Percentiles rank a stretch among this genome's conserved stretches.
These are phyloP conservation scores for Diadromus collaris DNA, from an alignment of 2,888 invertebrate species.

Conservation along the genomic window DNA sequence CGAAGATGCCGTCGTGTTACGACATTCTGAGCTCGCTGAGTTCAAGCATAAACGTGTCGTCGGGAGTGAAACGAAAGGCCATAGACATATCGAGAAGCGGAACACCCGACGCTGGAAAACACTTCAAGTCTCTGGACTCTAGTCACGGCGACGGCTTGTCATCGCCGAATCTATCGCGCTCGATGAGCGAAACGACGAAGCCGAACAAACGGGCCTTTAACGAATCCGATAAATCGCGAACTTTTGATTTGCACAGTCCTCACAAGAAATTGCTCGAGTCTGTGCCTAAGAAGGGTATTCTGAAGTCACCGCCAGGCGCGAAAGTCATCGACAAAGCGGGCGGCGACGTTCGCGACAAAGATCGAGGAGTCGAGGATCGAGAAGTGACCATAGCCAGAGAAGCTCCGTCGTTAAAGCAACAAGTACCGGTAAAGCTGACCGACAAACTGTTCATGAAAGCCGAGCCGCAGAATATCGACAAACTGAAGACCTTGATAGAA, in stretches of 20 bases:
- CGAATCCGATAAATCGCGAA: slow-evolving; percentile 21
- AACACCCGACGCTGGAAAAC: slow-evolving; percentile 76
- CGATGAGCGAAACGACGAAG: slow-evolving; percentile 32
- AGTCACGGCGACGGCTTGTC: slow-evolving; percentile 45
- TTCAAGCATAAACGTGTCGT: slow-evolving; percentile 73
- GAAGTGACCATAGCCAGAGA: slow-evolving; percentile 5
- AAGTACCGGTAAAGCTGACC: slow-evolving; percentile 63
- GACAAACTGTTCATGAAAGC: slow-evolving; percentile 78
- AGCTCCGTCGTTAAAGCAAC: slow-evolving; percentile 8
- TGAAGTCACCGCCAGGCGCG: slow-evolving; percentile 14
- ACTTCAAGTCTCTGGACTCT: slow-evolving; percentile 74
- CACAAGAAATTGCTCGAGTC: slow-evolving; percentile 35
- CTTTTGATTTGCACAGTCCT: slow-evolving; percentile 18
- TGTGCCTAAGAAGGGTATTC: slow-evolving; percentile 4
- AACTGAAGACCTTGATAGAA: slow-evolving; percentile 72
- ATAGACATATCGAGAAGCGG: slow-evolving; percentile 71
- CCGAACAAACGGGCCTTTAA: slow-evolving; percentile 24
- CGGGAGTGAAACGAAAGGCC: slow-evolving; percentile 78
- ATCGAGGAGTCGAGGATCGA: not conserved
- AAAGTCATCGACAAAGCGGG: slow-evolving; percentile 3
- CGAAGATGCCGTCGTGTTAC: slow-evolving; percentile 77
- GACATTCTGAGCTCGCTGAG: slow-evolving; percentile 77
- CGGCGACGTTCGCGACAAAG: slow-evolving; percentile 10
- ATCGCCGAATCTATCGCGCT: slow-evolving; percentile 28
- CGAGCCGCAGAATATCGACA: slow-evolving; percentile 75